Evolutionary conservation across 1,140 invertebrate species (phyloP), one percentile per base, ranked within the genome.

Genomic region (Sycophaga agraensis): DNA sequence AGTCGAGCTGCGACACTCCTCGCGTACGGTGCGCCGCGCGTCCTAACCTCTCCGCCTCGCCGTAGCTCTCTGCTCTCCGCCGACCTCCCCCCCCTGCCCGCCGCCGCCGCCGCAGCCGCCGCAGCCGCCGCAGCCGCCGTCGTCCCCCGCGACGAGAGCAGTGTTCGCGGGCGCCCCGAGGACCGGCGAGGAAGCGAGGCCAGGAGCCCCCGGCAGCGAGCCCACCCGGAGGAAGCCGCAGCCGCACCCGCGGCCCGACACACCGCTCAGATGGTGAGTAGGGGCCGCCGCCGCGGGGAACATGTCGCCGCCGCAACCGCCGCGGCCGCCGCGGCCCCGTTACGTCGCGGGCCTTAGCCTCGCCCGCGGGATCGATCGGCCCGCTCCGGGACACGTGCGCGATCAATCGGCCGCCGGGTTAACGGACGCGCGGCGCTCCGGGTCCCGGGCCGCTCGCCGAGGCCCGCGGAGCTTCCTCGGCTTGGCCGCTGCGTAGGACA

Each of bases 301-400:
- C n/a, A n/a, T n/a, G n/a, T 51, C 19, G 42, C 43, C 46, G 53
- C 46, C 46, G 45, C 61, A 69, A 68, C 66, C 62, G 69, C 68
- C 59, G 69, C 69, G n/a, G n/a, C n/a, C n/a, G n/a, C n/a, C n/a
- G n/a, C n/a, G n/a, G n/a, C n/a, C n/a, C n/a, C n/a, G n/a, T n/a
- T n/a, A n/a, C n/a, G n/a, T n/a, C n/a, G n/a, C n/a, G n/a, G 24
- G 24, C 24, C 31, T 48, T 48, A 48, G 46, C 26, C 46, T 48
- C 46, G 46, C 31, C 46, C 46, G 26, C 14, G 46, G 14, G 46
- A 53, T 26, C 50, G 35, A 35, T 35, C 50, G 50, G 34, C n/a
- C n/a, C n/a, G n/a, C n/a, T n/a, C n/a, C n/a, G n/a, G n/a, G n/a
- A n/a, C n/a, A n/a, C n/a, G n/a, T n/a, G n/a, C n/a, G n/a, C n/a